Evolutionary conservation across 64 coral and sea anemone genomes (phyloP).

Genomic region (Montipora foliosa): DNA sequence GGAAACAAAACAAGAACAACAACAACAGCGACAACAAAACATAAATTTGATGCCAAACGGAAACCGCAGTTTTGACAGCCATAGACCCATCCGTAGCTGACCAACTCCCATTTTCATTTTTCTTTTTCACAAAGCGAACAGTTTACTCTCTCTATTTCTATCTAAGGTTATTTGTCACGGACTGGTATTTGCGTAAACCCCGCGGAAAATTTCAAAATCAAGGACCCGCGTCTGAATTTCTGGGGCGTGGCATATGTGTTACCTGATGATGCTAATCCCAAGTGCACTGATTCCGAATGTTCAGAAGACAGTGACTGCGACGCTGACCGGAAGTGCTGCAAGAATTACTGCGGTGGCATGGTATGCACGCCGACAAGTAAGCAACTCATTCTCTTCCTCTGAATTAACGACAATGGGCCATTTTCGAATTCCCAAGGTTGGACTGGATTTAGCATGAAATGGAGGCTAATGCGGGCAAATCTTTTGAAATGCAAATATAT

Average conservation of each 20-base stretch:
- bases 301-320: conserved; percentile 92
- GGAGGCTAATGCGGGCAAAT: too few relatives aligned
- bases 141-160: background rate
- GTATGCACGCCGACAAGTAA: conserved; percentile 91
- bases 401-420: too few relatives aligned
- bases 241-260: conserved; percentile 42
- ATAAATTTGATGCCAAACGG: too few relatives aligned
- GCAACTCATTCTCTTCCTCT: background rate
- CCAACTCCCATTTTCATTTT: too few relatives aligned
- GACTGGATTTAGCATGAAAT: too few relatives aligned
- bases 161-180: conserved; percentile 88
- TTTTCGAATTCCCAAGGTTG: too few relatives aligned
- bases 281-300: conserved; percentile 80
- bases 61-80: too few relatives aligned
- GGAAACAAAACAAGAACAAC: too few relatives aligned
- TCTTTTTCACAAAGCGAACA: too few relatives aligned
- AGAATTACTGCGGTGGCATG: conserved; percentile 86
- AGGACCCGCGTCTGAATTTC: conserved; percentile 71
- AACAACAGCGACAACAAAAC: too few relatives aligned
- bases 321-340: conserved; percentile 90
- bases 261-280: background rate
- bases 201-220: conserved; percentile 56
- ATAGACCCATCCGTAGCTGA: too few relatives aligned
- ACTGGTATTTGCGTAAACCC: conserved; percentile 87
- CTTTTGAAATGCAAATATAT: too few relatives aligned